phyloP scores from a whole-genome alignment of 1,140 invertebrate species.

The Telenomus remus region DNA sequence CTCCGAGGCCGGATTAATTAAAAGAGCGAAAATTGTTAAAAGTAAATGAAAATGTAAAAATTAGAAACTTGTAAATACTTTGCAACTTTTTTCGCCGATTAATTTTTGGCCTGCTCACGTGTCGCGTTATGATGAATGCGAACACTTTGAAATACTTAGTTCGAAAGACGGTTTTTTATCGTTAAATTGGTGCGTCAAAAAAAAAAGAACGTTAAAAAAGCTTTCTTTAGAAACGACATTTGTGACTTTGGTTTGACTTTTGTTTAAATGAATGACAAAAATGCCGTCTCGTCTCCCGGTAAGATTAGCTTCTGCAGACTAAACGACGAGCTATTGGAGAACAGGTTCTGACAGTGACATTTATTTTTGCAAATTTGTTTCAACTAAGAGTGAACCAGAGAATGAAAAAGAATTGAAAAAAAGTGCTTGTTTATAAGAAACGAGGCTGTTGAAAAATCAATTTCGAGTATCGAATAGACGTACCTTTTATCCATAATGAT shows the following conservation, averaged over 20 bases:
- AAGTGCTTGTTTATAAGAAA: background rate
- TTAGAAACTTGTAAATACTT: conserved; percentile 11
- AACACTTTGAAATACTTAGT: conserved; percentile 14
- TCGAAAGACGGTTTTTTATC: conserved; percentile 13
- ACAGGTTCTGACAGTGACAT: conserved; percentile 46
- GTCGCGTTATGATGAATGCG: conserved; percentile 1
- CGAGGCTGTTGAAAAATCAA: background rate
- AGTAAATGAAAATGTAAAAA: conserved; percentile 11
- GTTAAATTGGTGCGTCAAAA: conserved; percentile 1
- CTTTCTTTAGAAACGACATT: too few species aligned
- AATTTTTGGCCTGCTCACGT: background rate
- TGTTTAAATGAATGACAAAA: background rate
- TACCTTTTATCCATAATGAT: conserved; percentile 1
- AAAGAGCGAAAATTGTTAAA: background rate
- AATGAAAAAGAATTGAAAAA: background rate
- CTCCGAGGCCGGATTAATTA: too few species aligned
- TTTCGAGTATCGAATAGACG: background rate
- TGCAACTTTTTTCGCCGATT: conserved; percentile 4
- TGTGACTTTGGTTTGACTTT: background rate
- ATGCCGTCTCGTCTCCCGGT: background rate
- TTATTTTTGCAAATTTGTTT: conserved; percentile 26
- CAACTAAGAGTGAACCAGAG: conserved; percentile 11
- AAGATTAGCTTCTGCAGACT: conserved; percentile 5
- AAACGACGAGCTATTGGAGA: conserved; percentile 3
- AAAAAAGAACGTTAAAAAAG: background rate